Evolutionary conservation across 2,113 vertebrate species (phyloP), one percentile per base, ranked within the genome.

Genomic region (Catharus bicknelli): DNA sequence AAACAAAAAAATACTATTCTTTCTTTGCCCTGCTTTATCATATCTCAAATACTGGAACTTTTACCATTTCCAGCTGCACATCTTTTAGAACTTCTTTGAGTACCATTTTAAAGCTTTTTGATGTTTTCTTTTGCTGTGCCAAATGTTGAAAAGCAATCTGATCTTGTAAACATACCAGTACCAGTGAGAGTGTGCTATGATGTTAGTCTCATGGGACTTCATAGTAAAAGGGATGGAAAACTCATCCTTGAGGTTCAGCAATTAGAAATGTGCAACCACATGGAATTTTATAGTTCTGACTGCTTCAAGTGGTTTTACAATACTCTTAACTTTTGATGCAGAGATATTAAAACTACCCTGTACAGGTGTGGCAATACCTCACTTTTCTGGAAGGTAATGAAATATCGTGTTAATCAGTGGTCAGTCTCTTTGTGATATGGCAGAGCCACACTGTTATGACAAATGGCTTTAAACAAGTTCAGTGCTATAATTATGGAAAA

Each of bases 381-480:
- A 79, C 73, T 94, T 92, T 96, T 66, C 61, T 84, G 81, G 72
- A 93, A 92, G 53, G 90, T 96, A 94, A 97, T 96, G 97, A 97
- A 96, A 94, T 96, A 97, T 70, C 29, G 0, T 93, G 94, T 96
- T 95, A 96, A 97, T 95, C 90, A 97, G 64, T 97, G 97, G 94
- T 97, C 96, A 95, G 93, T 97, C 90, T 94, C 96, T 96, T 94
- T 75, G 88, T 95, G 93, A 96, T 96, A 94, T 81, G 90, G 69
- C 82, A 96, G 93, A 95, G 64, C 82, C 90, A 90, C 58, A 78
- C 87, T 96, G 94, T 97, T 96, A 97, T 97, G 97, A 98, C 93
- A 97, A 98, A 98, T 97, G 97, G 91, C 90, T 90, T 98, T 96
- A 97, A 97, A 96, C 96, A 97, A 97, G 97, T 98, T 97, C 96